Base-by-base conservation (phyloP, 2,888 invertebrate genomes). In the Parnassius apollo region DNA sequence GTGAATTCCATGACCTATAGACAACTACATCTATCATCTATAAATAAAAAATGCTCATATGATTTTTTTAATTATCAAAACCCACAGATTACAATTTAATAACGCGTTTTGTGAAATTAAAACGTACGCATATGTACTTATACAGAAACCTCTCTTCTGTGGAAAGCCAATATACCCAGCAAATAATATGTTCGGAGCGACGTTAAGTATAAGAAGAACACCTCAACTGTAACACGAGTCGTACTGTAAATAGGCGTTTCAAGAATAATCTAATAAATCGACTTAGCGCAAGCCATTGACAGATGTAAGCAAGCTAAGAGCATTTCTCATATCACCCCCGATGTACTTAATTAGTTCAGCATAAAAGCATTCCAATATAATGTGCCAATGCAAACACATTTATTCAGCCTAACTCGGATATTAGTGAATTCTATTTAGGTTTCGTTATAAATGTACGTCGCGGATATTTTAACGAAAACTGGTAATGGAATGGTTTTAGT, bases 301-400 rank as follows among this genome's bases (percentile, higher is more conserved):
- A 58, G 57, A 58, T 54, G 54, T 57, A 44, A 42, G 51, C 46
- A 42, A 53, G 63, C 56, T 52, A 59, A 56, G 63, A 59, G 56
- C 63, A 59, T 63, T 48, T 59, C 54, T 54, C 59, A 64, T 45
- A 57, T 52, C 57, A 25, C 57, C 64, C 64, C 57, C 42, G 57
- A 44, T 61, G 58, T 45, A 58, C 53, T 61, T 61, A 64, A 61
- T 64, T 61, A 64, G 61, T 54, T 54, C 54, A 18, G 53, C 57
- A 64, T 64, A 64, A 64, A 61, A 60, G 64, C 60, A 61, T 64
- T 64, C 35, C 61, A 13, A 46, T n/a, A 50, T 61, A 61, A 61
- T 64, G 61, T 57, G 60, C 57, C 57, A 57, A 53, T 64, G 64
- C 57, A 57, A 64, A 57, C 48, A 60, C 51, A 64, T 60, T 60